Base-by-base conservation (phyloP, 2,888 invertebrate species). In the Rotaria socialis region DNA sequence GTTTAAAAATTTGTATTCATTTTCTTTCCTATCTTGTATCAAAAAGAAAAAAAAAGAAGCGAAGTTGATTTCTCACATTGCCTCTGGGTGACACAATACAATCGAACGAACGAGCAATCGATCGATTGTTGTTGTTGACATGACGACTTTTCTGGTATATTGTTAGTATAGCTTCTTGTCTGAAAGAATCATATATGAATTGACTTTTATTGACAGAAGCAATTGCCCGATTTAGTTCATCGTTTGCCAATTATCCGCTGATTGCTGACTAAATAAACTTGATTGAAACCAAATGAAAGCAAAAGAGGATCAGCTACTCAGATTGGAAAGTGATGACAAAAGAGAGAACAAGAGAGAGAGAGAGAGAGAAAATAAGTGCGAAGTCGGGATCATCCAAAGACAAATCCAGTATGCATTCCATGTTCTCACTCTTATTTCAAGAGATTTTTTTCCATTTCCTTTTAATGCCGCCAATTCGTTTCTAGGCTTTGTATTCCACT, bases 121-220 rank as follows among this genome's bases (percentile, higher is more conserved):
- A n/a, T 58, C 58, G 58, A 58, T 58, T 58, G 58, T 58, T 58
- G 58, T 58, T 58, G 58, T 58, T 58, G 58, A 58, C 58, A 58
- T 58, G 58, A 58, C 58, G 58, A 58, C 58, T 58, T 58, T 58
- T 58, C 58, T 58, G n/a, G 24, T 58, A n/a, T n/a, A 58, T 58
- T 58, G 58, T 58, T 58, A 58, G 58, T 58, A 58, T 58, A n/a
- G 58, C 58, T 58, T 58, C 58, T 58, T 58, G 58, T 58, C 58
- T 58, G n/a, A 58, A 58, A 58, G 58, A 58, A 58, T 58, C 58
- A 58, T 58, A n/a, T 58, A 58, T n/a, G 58, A 24, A 55, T 58
- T 58, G 24, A 8, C 11, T 58, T 24, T 11, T 58, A 58, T 58
- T 58, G 58, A 58, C 58, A 58, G 58, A 58, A 58, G 58, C 58